Percentiles rank a stretch among this genome's conserved stretches.
Conservation (phyloP, 2,888 invertebrate genomes). For the Diogma glabrata region DNA sequence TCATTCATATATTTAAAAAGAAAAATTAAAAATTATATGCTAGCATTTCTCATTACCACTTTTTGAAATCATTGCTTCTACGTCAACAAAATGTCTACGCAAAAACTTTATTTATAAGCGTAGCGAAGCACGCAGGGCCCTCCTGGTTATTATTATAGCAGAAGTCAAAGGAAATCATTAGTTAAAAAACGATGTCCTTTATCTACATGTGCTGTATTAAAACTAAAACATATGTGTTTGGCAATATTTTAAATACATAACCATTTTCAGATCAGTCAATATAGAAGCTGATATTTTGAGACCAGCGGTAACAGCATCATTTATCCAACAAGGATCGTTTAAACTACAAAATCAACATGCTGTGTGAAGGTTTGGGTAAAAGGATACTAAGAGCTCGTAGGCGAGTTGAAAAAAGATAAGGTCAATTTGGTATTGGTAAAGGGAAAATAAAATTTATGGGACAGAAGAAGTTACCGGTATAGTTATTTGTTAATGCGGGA, state of each 20-base stretch:
- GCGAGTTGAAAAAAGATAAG: slow-evolving; percentile 80
- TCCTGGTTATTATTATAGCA: too few relatives aligned
- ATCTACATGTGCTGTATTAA: slow-evolving; percentile 74
- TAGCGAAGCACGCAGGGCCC: too few relatives aligned
- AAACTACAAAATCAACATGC: slow-evolving; percentile 35
- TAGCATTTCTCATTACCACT: too few relatives aligned
- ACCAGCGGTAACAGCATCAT: slow-evolving; percentile 45
- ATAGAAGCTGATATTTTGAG: slow-evolving; percentile 42
- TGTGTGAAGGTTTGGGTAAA: slow-evolving; percentile 44
- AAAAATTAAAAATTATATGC: too few relatives aligned
- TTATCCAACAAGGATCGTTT: slow-evolving; percentile 40
- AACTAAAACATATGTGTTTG: slow-evolving; percentile 7
- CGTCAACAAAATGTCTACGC: too few relatives aligned
- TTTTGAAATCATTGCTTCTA: too few relatives aligned
- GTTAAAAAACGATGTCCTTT: slow-evolving; percentile 84
- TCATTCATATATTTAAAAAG: too few relatives aligned
- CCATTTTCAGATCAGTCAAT: slow-evolving; percentile 46
- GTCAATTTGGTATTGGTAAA: slow-evolving; percentile 67
- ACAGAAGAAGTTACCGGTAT: slow-evolving; percentile 74
- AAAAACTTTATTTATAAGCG: too few relatives aligned
- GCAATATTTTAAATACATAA: too few relatives aligned
- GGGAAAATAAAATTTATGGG: slow-evolving; percentile 80
- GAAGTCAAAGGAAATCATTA: slow-evolving; percentile 64
- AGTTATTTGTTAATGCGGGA: slow-evolving; percentile 52
- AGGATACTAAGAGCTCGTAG: slow-evolving; percentile 72